Conservation (phyloP, 2,797 vertebrate genomes). For the Xiphophorus birchmanni region DNA sequence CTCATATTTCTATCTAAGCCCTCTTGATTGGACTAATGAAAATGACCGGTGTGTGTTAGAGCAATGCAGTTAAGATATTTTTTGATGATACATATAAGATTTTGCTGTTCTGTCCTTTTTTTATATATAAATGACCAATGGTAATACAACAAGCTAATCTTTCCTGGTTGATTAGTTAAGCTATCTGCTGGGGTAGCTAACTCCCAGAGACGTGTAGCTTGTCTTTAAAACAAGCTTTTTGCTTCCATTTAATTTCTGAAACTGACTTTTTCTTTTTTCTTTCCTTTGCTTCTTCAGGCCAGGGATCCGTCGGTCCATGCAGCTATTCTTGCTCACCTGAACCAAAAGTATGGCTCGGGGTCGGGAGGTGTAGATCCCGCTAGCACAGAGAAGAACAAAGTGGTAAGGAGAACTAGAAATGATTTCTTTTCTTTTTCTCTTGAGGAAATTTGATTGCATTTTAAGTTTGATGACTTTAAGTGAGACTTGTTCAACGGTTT, state of each 20-base stretch:
- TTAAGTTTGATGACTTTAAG: background rate
- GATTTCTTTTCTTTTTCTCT: background rate
- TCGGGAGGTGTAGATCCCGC: slow-evolving; percentile 82
- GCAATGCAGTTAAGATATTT: background rate
- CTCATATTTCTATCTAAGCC: background rate
- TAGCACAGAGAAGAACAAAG: slow-evolving; percentile 83
- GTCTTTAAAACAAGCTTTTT: background rate
- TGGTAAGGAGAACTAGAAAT: slow-evolving; percentile 72
- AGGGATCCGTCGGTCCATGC: slow-evolving; percentile 98
- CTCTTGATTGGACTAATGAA: background rate
- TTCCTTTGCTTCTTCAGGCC: slow-evolving; percentile 79
- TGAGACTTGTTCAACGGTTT: background rate
- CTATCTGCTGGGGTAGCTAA: background rate
- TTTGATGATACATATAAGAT: background rate
- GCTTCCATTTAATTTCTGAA: background rate
- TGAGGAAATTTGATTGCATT: background rate
- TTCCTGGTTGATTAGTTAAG: background rate
- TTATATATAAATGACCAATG: background rate
- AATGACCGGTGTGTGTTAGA: background rate
- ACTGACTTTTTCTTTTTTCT: background rate
- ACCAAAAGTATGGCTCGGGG: slow-evolving; percentile 96
- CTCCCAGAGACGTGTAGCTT: background rate
- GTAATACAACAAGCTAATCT: background rate
- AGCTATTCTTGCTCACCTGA: slow-evolving; percentile 96
- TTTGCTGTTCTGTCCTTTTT: background rate